Conservation (phyloP, 2,113 vertebrate species). For the Corythornis cristatus region DNA sequence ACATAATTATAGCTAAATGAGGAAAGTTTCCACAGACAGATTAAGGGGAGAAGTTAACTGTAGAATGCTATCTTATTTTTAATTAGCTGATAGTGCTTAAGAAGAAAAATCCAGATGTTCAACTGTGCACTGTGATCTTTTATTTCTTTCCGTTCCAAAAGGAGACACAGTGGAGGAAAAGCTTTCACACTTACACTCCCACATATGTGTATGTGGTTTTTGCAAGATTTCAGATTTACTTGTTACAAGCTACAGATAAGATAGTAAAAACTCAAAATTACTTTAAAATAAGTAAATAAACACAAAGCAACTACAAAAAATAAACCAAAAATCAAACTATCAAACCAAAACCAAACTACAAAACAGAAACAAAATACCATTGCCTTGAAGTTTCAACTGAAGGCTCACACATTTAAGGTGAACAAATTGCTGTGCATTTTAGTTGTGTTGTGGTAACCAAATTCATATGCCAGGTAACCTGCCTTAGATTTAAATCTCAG, state of each 20-base stretch:
- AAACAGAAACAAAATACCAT: not conserved
- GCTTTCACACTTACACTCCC: not conserved
- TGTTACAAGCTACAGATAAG: not conserved
- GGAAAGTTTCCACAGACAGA: not conserved
- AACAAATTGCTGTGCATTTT: not conserved
- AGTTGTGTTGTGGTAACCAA: not conserved
- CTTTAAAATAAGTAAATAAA: not conserved
- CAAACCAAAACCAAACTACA: too few relatives aligned
- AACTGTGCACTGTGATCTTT: not conserved
- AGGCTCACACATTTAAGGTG: not conserved
- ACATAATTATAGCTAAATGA: rapidly evolving
- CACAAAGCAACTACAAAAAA: too few relatives aligned
- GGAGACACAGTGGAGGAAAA: not conserved
- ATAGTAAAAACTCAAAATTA: not conserved
- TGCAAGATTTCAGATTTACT: not conserved
- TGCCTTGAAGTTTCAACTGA: not conserved
- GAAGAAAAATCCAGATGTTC: not conserved
- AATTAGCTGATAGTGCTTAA: not conserved
- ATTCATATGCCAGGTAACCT: not conserved
- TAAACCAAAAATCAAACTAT: too few relatives aligned
- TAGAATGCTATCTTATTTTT: not conserved
- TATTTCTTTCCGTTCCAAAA: slow-evolving; percentile 10
- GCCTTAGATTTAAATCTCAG: not conserved
- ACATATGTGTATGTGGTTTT: not conserved
- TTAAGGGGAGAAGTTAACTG: not conserved